Evolutionary conservation across 2,113 vertebrate species (phyloP).

Genomic region (Bos taurus): ARS-UCD2.0 NC_037330.1:70061001-70061500

Average conservation of each 20-base stretch:
- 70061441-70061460: neutral
- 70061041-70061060: neutral
- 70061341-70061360: neutral
- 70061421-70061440: conserved; percentile 68
- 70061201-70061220: neutral
- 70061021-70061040: neutral
- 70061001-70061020: neutral
- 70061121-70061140: neutral
- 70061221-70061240: neutral
- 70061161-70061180: neutral
- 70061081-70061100: neutral
- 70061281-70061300: neutral
- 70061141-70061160: neutral
- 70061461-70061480: neutral
- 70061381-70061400: conserved; percentile 46
- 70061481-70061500: neutral
- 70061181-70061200: conserved; percentile 33
- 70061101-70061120: neutral
- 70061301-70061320: neutral
- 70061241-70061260: conserved; percentile 31
- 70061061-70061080: neutral
- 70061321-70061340: neutral
- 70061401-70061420: conserved; percentile 84
- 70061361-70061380: neutral
- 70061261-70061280: neutral